These are phyloP conservation scores for Cerastis leucographa DNA, from an alignment of 2,888 invertebrate species.

Conservation along the genomic window DNA sequence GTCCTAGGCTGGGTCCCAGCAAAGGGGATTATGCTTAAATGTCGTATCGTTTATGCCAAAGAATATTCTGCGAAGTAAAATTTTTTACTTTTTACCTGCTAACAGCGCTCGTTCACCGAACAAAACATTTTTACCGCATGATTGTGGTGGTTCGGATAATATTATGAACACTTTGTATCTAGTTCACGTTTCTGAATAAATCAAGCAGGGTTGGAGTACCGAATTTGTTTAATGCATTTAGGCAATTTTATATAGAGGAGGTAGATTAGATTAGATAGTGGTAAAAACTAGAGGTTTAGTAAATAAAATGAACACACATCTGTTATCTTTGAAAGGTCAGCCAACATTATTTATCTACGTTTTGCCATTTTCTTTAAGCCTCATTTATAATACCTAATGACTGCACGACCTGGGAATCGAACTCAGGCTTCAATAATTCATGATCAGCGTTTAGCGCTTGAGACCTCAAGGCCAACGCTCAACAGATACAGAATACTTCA, in stretches of 20 bases:
- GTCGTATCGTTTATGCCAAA: not conserved
- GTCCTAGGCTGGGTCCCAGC: not conserved
- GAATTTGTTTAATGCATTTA: conserved; percentile 18
- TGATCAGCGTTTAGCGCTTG: not conserved
- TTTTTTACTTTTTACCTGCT: conserved; percentile 12
- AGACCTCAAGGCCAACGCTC: not conserved
- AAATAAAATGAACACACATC: not conserved
- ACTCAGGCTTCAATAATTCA: too few relatives aligned
- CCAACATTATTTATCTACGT: not conserved
- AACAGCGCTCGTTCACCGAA: conserved; percentile 5
- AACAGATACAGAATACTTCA: not conserved
- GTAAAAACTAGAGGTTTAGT: not conserved
- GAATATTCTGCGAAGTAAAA: not conserved
- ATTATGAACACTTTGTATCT: conserved; percentile 48
- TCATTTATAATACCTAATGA: too few relatives aligned
- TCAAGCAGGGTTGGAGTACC: conserved; percentile 55
- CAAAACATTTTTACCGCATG: conserved; percentile 10
- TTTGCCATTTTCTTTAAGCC: too few relatives aligned
- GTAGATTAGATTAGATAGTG: not conserved
- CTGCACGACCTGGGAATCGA: too few relatives aligned
- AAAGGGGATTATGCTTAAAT: not conserved
- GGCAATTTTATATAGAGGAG: not conserved
- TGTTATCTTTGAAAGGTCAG: not conserved
- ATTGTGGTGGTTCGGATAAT: conserved; percentile 10
- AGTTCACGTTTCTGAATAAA: conserved; percentile 68